Evolutionary conservation across 23 tunicate species (phyloP).

Genomic region (Halocynthia aurantium): DNA sequence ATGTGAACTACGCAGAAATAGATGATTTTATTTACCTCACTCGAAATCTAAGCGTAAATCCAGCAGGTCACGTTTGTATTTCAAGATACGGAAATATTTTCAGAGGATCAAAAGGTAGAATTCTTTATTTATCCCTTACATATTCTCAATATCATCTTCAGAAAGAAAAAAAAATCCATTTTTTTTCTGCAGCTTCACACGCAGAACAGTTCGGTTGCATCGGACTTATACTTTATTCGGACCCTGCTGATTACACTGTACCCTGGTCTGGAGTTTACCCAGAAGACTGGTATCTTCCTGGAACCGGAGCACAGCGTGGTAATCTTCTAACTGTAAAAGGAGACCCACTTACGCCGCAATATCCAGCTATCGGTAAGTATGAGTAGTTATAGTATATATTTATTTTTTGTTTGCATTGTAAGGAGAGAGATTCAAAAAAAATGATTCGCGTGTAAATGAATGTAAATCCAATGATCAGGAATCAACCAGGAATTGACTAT

Average conservation of each 20-base stretch:
- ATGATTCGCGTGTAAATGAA: background rate
- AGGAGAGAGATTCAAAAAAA: too few species aligned
- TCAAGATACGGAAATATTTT: conserved; percentile 65
- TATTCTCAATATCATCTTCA: background rate
- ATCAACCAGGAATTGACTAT: too few species aligned
- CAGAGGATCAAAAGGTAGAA: conserved; percentile 64
- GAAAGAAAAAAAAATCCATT: conserved; percentile 3
- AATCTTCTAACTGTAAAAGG: conserved; percentile 35
- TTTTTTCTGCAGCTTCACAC: conserved; percentile 24
- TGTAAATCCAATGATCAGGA: too few species aligned
- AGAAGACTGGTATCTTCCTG: conserved; percentile 47
- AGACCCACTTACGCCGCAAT: conserved; percentile 57
- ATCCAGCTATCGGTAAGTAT: conserved; percentile 50
- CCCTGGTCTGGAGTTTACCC: conserved; percentile 74
- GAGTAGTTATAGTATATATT: background rate
- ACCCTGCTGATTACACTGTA: conserved; percentile 62
- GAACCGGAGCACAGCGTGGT: conserved; percentile 62
- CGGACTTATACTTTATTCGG: conserved; percentile 62
- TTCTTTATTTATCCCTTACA: background rate
- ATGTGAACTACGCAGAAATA: conserved; percentile 53
- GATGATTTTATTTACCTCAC: conserved; percentile 62
- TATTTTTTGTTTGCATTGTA: background rate
- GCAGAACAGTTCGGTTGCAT: conserved; percentile 59
- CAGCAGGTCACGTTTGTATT: conserved; percentile 56
- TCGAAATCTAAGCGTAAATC: conserved; percentile 21